These are phyloP conservation scores for Chymomyza fuscimana DNA, from an alignment of 2,888 invertebrate genomes.

Conservation along the genomic window DNA sequence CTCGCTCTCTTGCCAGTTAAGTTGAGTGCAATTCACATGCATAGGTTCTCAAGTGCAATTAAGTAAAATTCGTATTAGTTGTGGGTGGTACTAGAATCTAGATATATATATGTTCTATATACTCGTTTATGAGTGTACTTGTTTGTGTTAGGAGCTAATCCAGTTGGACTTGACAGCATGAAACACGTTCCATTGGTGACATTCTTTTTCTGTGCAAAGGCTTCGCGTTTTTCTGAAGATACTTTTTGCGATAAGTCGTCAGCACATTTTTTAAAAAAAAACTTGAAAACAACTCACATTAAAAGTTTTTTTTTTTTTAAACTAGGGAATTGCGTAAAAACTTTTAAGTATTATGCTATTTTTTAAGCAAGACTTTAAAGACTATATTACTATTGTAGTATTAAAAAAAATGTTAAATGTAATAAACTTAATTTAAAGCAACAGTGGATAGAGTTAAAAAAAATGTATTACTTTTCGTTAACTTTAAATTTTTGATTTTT, in stretches of 20 bases:
- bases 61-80: slow-evolving; percentile 69
- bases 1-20: slow-evolving; percentile 48
- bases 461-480: too few species aligned
- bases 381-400: too few species aligned
- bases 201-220: background rate
- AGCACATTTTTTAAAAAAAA: too few species aligned
- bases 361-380: too few species aligned
- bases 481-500: too few species aligned
- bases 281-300: too few species aligned
- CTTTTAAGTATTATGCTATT: too few species aligned
- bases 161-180: background rate
- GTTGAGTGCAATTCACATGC: slow-evolving; percentile 66
- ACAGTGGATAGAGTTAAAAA: too few species aligned
- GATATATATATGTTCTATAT: background rate
- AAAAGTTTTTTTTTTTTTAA: too few species aligned
- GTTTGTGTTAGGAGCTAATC: background rate
- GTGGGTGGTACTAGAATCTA: slow-evolving; percentile 13
- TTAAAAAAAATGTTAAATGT: too few species aligned
- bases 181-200: background rate
- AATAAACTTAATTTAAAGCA: too few species aligned
- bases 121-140: background rate
- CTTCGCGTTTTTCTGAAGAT: background rate
- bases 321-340: too few species aligned
- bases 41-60: slow-evolving; percentile 68
- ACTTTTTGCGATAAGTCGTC: background rate